Evolutionary conservation across 2,797 vertebrate species (phyloP), one percentile per base, ranked within the genome.

Genomic region (Sebastes alutus): DNA sequence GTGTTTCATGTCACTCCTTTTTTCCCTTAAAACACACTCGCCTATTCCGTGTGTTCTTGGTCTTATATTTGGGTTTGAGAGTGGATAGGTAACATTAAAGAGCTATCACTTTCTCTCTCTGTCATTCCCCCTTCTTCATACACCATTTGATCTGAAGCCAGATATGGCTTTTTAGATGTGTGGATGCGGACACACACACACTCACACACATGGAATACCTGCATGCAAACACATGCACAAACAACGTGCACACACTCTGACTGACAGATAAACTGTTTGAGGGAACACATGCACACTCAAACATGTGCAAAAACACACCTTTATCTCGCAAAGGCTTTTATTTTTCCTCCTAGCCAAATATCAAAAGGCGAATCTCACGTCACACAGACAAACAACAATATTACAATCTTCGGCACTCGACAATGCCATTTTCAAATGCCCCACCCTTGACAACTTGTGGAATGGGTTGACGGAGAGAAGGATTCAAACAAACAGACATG

Each of bases 11-110:
- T 93, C 87, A 79, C 80, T 91, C 73, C 90, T 88, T 89, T 49
- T 88, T 88, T 73, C 75, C 72, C 81, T 84, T 93, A 93, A 94
- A 94, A 92, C 86, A 92, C 91, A 87, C 84, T 93, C 83, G 64
- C 80, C 83, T 88, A 92, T 93, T 93, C 92, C 30, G 75, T 90
- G 84, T 91, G 89, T 91, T 93, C 84, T 77, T 83, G 84, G 87
- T 93, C 92, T 94, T 93, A 93, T 94, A 91, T 95, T 96, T 93
- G 89, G 88, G 92, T 89, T 91, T 90, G 89, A 91, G 92, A 94
- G 93, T 92, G 92, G 91, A 94, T 93, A 91, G 95, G 91, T 94
- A 93, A 88, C 92, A 89, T 94, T 92, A 93, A 94, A 94, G 91
- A 94, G 90, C 87, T 84, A 93, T 93, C 92, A 92, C 88, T 92